Conservation (phyloP, 1,140 invertebrate genomes). For the Probaryconus sp. region DNA sequence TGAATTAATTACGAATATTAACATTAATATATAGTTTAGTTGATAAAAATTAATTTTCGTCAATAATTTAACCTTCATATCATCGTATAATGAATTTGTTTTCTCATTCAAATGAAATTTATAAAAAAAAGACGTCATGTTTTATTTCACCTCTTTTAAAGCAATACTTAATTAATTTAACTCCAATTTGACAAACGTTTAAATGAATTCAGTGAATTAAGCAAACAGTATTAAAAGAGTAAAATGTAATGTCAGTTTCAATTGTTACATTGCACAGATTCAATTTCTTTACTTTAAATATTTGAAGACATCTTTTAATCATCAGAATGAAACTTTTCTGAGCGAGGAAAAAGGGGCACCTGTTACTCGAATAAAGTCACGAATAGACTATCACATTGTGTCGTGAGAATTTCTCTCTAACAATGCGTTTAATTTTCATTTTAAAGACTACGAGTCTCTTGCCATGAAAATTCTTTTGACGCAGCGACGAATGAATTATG, state of each 20-base stretch:
- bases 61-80: too few species aligned
- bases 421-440: constrained; percentile 61
- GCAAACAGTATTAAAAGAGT: constrained; percentile 26
- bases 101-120: too few species aligned
- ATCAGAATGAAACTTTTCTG: constrained; percentile 45
- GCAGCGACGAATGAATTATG: constrained; percentile 58
- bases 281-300: constrained; percentile 43
- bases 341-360: constrained; percentile 40
- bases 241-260: constrained; percentile 12
- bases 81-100: too few species aligned
- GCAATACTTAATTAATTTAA: too few species aligned
- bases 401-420: constrained; percentile 45
- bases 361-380: constrained; percentile 50
- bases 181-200: constrained; percentile 5
- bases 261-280: constrained; percentile 31
- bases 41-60: too few species aligned
- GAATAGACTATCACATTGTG: constrained; percentile 52
- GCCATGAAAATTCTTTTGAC: constrained; percentile 49
- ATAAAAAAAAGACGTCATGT: too few species aligned
- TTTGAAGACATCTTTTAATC: constrained; percentile 51
- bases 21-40: too few species aligned
- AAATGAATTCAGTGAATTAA: constrained; percentile 17
- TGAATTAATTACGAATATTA: too few species aligned
- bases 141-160: too few species aligned
- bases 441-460: constrained; percentile 42